Evolutionary conservation across 2,888 invertebrate species (phyloP).

Genomic region (Brachypalpus laphriformis): DNA sequence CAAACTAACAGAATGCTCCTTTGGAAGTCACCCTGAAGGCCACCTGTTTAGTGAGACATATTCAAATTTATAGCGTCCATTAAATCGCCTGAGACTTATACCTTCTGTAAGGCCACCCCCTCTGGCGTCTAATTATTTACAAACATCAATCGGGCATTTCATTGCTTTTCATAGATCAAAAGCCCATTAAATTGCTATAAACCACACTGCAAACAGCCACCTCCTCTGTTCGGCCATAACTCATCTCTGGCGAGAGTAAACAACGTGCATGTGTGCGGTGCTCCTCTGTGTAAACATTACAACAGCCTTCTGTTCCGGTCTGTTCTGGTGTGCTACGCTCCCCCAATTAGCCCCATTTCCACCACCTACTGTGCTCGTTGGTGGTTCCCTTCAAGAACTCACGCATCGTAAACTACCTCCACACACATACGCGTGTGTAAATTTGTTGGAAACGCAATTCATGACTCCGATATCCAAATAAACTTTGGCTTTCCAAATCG

Average conservation of each 20-base stretch:
- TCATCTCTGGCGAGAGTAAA: slow-evolving; percentile 56
- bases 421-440: not conserved
- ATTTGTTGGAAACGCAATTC: slow-evolving; percentile 62
- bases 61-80: slow-evolving; percentile 6
- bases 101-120: not conserved
- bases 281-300: slow-evolving; percentile 61
- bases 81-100: not conserved
- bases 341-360: slow-evolving; percentile 40
- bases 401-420: slow-evolving; percentile 50
- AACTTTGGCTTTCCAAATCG: slow-evolving; percentile 57
- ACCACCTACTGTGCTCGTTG: slow-evolving; percentile 56
- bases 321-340: slow-evolving; percentile 19
- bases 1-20: slow-evolving; percentile 1
- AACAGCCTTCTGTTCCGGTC: slow-evolving; percentile 60
- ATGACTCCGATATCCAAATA: slow-evolving; percentile 60
- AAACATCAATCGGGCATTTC: slow-evolving; percentile 53
- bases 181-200: slow-evolving; percentile 63
- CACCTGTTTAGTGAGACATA: slow-evolving; percentile 8
- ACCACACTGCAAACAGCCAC: slow-evolving; percentile 52
- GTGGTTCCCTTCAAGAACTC: slow-evolving; percentile 46
- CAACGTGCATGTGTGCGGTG: slow-evolving; percentile 4
- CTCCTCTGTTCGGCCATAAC: slow-evolving; percentile 50
- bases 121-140: slow-evolving; percentile 46
- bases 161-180: slow-evolving; percentile 63
- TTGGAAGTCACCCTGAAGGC: slow-evolving; percentile 5